These are phyloP conservation scores for Sericinus montela DNA, from an alignment of 2,888 invertebrate genomes.

Conservation along the genomic window DNA sequence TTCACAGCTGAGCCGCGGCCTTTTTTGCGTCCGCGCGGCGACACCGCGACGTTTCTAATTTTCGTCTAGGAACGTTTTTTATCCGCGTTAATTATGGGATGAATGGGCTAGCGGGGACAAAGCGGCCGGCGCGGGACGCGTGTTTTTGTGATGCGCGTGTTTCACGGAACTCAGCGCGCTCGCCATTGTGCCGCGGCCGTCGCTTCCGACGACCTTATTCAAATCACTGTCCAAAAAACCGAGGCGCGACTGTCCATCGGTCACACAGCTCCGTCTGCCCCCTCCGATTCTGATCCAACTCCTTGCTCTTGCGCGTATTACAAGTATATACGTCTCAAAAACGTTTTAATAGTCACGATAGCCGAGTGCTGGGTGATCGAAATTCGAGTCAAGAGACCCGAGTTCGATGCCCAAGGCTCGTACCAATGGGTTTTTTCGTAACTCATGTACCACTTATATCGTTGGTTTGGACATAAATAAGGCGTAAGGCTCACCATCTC, in stretches of 20 bases:
- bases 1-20: conserved; percentile 43
- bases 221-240: conserved; percentile 31
- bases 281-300: too few species aligned
- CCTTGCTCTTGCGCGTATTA: too few species aligned
- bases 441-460: too few species aligned
- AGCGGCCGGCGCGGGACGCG: conserved; percentile 28
- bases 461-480: too few species aligned
- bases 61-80: conserved; percentile 64
- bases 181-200: conserved; percentile 21
- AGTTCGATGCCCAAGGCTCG: too few species aligned
- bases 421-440: too few species aligned
- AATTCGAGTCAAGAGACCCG: too few species aligned
- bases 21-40: conserved; percentile 46
- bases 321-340: too few species aligned
- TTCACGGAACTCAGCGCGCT: conserved; percentile 42
- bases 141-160: conserved; percentile 56
- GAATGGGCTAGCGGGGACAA: conserved; percentile 47
- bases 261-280: conserved; percentile 1
- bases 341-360: too few species aligned
- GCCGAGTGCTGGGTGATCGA: too few species aligned
- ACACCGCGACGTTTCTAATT: conserved; percentile 70
- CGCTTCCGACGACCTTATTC: conserved; percentile 34
- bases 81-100: conserved; percentile 67
- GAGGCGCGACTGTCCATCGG: conserved; percentile 14
- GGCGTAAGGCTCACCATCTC: too few species aligned